These are phyloP conservation scores for Sanderia malayensis DNA, from an alignment of 30 jellyfish, hydroid and myxozoan species.

Conservation along the genomic window DNA sequence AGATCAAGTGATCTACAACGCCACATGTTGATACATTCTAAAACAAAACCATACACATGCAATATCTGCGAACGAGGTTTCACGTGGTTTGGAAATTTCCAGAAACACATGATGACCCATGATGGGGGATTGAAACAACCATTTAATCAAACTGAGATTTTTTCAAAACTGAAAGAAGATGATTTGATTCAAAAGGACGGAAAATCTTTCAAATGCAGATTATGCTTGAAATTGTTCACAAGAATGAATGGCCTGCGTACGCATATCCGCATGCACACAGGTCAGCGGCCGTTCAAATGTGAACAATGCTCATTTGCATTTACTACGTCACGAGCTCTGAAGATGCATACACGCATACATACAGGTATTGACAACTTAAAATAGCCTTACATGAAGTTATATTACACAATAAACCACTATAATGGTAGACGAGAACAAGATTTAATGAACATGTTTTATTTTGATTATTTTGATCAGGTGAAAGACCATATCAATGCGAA, in stretches of 20 bases:
- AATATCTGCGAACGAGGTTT: constrained; percentile 83
- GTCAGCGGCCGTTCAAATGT: constrained; percentile 88
- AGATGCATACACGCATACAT: constrained; percentile 86
- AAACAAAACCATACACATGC: constrained; percentile 72
- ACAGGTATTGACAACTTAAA: constrained; percentile 33
- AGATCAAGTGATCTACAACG: constrained; percentile 68
- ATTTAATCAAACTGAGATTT: constrained; percentile 28
- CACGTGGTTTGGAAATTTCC: constrained; percentile 96
- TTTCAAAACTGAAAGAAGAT: constrained; percentile 55
- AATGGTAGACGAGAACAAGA: too few relatives aligned
- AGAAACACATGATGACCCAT: constrained; percentile 81
- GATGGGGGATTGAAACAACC: constrained; percentile 31
- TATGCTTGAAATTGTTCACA: constrained; percentile 71
- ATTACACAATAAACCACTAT: background rate
- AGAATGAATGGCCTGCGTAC: constrained; percentile 89
- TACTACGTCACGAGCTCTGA: constrained; percentile 85
- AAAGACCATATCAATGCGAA: constrained; percentile 83
- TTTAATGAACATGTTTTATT: too few relatives aligned
- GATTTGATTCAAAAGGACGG: constrained; percentile 73
- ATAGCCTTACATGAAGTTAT: background rate
- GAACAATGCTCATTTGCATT: constrained; percentile 77
- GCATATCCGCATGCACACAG: constrained; percentile 91
- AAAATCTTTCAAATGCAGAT: constrained; percentile 68
- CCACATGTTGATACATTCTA: constrained; percentile 61
- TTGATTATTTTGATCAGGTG: constrained; percentile 60